Conservation (phyloP, 2,113 vertebrate species). For the Mesembrinibis cayennensis region DNA sequence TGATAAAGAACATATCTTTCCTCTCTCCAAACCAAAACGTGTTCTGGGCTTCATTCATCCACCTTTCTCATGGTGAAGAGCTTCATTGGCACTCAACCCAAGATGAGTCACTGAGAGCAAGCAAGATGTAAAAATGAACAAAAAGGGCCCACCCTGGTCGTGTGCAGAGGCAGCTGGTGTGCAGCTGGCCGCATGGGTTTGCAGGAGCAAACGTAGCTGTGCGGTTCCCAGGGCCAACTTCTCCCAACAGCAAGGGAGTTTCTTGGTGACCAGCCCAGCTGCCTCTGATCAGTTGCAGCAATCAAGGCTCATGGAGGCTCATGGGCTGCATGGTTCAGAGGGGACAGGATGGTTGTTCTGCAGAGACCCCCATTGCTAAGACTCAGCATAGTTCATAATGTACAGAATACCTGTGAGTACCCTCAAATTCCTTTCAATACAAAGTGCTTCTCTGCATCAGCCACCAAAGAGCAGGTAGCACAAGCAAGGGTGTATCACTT, state of each 20-base stretch:
- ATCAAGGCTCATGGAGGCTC: neutral
- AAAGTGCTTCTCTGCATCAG: neutral
- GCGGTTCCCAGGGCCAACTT: neutral
- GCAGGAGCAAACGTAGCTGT: accelerated
- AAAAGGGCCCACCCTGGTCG: accelerated
- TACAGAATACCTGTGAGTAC: neutral
- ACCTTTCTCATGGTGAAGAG: neutral
- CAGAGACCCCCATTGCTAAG: neutral
- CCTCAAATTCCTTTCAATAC: neutral
- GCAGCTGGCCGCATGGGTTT: accelerated
- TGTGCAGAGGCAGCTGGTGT: neutral
- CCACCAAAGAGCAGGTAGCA: neutral
- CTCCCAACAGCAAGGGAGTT: neutral
- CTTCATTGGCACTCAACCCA: neutral
- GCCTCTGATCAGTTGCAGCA: accelerated
- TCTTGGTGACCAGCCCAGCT: neutral
- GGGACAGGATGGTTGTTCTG: neutral
- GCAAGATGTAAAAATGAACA: neutral
- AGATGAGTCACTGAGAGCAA: neutral
- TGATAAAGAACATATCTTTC: neutral
- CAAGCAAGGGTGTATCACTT: accelerated
- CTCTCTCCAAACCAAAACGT: neutral
- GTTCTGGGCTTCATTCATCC: neutral
- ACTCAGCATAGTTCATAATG: neutral
- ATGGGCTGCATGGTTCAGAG: neutral